Conservation (phyloP, 1,140 invertebrate genomes). For the Drosophila seguyi region DNA sequence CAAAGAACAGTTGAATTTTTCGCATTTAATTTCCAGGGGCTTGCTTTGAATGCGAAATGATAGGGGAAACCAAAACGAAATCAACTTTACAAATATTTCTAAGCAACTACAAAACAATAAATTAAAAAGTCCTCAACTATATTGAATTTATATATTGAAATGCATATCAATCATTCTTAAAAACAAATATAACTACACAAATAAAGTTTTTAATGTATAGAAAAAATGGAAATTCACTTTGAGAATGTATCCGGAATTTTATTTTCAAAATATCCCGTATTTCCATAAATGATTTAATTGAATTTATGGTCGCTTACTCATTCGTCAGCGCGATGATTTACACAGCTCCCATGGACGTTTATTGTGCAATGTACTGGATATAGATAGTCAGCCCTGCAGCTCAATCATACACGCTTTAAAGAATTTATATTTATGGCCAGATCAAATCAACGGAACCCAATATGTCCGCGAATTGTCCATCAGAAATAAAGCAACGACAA, state of each 20-base stretch:
- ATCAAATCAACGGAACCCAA: conserved; percentile 48
- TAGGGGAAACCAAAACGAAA: background rate
- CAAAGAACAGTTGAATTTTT: background rate
- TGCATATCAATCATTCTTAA: background rate
- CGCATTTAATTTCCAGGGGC: conserved; percentile 1
- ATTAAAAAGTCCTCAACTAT: background rate
- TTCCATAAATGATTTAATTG: conserved; percentile 18
- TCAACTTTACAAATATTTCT: background rate
- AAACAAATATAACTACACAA: background rate
- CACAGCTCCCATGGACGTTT: conserved; percentile 8
- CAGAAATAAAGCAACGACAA: conserved; percentile 30
- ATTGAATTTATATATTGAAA: background rate
- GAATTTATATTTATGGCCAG: conserved; percentile 56
- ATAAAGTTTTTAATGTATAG: too few species aligned
- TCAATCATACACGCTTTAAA: conserved; percentile 42
- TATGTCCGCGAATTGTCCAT: conserved; percentile 57
- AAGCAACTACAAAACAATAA: background rate
- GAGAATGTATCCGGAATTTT: background rate
- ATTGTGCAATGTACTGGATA: conserved; percentile 7
- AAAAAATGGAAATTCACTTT: background rate
- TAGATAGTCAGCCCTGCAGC: background rate
- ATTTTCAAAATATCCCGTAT: conserved; percentile 9
- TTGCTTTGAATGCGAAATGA: conserved; percentile 4
- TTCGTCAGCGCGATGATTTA: conserved; percentile 36
- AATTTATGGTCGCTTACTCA: conserved; percentile 32